Evolutionary conservation across 2,797 vertebrate species (phyloP), one percentile per base, ranked within the genome.

Genomic region (Cichlasoma orientale): DNA sequence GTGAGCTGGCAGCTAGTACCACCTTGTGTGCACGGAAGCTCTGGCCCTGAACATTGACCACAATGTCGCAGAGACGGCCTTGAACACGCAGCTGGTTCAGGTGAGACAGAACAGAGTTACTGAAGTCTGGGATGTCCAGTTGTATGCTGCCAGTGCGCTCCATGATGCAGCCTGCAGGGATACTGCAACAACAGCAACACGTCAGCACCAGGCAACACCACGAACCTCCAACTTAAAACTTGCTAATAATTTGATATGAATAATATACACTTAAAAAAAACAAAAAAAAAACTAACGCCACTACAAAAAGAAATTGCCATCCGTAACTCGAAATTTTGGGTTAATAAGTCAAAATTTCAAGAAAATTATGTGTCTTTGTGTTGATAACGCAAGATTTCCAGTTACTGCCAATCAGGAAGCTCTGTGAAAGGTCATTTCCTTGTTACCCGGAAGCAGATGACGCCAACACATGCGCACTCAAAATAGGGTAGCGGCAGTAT

Each of bases 1-100:
- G 98, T 0, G 98, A 99, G 90, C 98, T 99, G 90, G 98, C 98
- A 1, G 98, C 98, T 70, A 99, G 95, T 23, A 99, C 98, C 86
- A 98, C 98, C 90, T 99, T 99, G 94, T 99, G 98, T 0, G 98
- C 98, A 0, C 97, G 96, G 88, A 99, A 99, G 56, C 97, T 97
- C 87, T 98, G 98, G 27, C 98, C 98, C 93, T 99, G 97, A 56
- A 99, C 97, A 0, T 98, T 97, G 79, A 99, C 98, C 93, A 99
- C 97, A 1, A 99, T 99, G 92, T 99, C 98, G 16, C 98, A 99
- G 59, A 99, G 96, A 3, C 98, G 97, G 4, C 98, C 98, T 90
- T 99, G 98, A 86, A 98, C 98, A 4, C 98, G 97, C 78, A 99
- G 92, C 95, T 98, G 97, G 90, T 99, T 99, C 79, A 99, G 96